Evolutionary conservation across 2,797 vertebrate genomes (phyloP).

Genomic region (Ammospiza maritima): DNA sequence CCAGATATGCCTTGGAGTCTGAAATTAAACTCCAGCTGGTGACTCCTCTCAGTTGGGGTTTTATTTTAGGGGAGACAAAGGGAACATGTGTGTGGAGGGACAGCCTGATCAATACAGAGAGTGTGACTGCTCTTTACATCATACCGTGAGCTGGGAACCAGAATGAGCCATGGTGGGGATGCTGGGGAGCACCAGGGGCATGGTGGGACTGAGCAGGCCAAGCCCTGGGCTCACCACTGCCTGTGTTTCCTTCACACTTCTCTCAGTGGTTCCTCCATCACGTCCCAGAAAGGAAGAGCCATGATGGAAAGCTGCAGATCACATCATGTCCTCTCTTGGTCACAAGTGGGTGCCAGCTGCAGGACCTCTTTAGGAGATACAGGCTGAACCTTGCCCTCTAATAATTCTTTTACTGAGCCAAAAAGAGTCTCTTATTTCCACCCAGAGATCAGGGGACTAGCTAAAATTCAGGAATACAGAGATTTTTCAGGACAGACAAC

Average conservation of each 20-base stretch:
- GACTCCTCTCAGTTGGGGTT: constrained; percentile 19
- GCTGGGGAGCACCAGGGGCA: neutral
- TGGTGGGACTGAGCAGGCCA: neutral
- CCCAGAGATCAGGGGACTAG: neutral
- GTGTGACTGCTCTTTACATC: neutral
- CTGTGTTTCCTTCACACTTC: neutral
- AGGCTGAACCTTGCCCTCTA: neutral
- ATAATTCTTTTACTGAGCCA: neutral
- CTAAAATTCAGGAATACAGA: neutral
- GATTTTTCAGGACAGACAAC: neutral
- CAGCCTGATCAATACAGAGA: neutral
- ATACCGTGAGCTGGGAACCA: neutral
- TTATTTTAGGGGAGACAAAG: constrained; percentile 14
- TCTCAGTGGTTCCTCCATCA: neutral
- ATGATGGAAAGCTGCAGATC: neutral
- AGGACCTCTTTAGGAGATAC: neutral
- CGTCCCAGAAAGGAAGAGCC: neutral
- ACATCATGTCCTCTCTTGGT: neutral
- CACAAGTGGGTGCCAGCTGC: neutral
- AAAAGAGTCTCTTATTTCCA: neutral
- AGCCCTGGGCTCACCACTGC: neutral
- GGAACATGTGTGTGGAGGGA: neutral
- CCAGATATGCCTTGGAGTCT: constrained; percentile 50
- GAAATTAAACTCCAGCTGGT: constrained; percentile 64
- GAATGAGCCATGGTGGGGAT: neutral